phyloP scores from a whole-genome alignment of 2,888 invertebrate genomes.

The Synergus laeviventris region DNA sequence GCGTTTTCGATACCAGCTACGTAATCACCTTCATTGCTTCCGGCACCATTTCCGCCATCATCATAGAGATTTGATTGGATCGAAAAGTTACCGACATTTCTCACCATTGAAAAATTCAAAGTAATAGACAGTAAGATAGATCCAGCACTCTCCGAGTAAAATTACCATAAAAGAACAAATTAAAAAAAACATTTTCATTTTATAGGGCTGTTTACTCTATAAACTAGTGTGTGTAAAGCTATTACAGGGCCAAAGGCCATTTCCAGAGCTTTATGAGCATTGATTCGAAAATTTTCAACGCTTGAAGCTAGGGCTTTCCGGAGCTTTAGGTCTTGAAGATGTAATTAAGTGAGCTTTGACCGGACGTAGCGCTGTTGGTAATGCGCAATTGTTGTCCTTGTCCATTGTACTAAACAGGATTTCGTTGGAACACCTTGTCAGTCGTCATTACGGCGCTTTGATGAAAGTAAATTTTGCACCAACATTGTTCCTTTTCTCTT shows the following conservation, averaged over 20 bases:
- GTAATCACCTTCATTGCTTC: not conserved
- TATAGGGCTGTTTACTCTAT: not conserved
- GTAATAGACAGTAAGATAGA: no score
- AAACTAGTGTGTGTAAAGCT: not conserved
- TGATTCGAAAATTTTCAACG: not conserved
- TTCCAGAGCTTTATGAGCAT: not conserved
- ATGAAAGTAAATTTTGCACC: not conserved
- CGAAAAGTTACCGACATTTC: no score
- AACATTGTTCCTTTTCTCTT: not conserved
- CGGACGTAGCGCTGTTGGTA: not conserved
- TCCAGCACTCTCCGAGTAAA: no score
- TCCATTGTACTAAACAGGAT: conserved; percentile 1
- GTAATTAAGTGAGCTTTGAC: conserved; percentile 3
- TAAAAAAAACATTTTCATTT: no score
- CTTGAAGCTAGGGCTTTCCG: not conserved
- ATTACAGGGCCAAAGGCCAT: not conserved
- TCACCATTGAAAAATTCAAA: no score
- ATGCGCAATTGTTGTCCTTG: not conserved
- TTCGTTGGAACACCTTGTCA: conserved; percentile 1
- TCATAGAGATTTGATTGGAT: not conserved
- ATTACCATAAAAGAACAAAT: no score
- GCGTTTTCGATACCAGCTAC: not conserved
- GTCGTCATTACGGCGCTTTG: conserved; percentile 1
- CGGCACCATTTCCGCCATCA: not conserved
- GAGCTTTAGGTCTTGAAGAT: not conserved